Evolutionary conservation across 2,797 vertebrate species (phyloP), one percentile per base, ranked within the genome.

Genomic region (Cottoperca gobio): DNA sequence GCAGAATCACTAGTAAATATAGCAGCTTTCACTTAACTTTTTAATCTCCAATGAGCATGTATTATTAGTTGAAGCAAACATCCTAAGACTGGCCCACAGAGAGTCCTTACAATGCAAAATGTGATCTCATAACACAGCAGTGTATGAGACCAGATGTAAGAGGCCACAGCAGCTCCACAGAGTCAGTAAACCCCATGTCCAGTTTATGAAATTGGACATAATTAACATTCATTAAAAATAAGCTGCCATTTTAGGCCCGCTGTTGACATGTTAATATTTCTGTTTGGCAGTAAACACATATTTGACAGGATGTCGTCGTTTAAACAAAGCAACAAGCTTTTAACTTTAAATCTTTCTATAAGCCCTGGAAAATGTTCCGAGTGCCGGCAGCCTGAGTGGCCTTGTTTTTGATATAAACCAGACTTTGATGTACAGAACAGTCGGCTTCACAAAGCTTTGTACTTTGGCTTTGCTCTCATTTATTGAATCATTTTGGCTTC

Each of bases 351-450:
- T 59, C n/a, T 50, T 37, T 73, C 28, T 17, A n/a, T 45, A 46
- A 52, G 45, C 31, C 17, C 17, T 16, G 17, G 49, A 71, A 62
- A 67, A 69, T 72, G 43, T 59, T 78, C 45, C 74, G 66, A 68
- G 28, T 67, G 49, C 49, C 42, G 9, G 70, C n/a, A 59, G 48
- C 45, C 60, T 42, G 24, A 70, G 13, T 24, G 19, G 66, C 63
- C 43, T 69, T 63, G 49, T 70, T 84, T 84, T 81, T 83, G 23
- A 71, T 70, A 73, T 66, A 62, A 79, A 52, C 40, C 49, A 74
- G 69, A 73, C 79, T 86, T 75, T 68, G 71, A 86, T 83, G 74
- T 75, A 62, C 17, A 75, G 62, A 85, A 79, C 69, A 77, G 26
- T 83, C 76, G 69, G 73, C 73, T 84, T 73, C 42, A 72, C 58